Base-by-base conservation (phyloP, 1,140 invertebrate genomes). In the Lepidurus apus region DNA sequence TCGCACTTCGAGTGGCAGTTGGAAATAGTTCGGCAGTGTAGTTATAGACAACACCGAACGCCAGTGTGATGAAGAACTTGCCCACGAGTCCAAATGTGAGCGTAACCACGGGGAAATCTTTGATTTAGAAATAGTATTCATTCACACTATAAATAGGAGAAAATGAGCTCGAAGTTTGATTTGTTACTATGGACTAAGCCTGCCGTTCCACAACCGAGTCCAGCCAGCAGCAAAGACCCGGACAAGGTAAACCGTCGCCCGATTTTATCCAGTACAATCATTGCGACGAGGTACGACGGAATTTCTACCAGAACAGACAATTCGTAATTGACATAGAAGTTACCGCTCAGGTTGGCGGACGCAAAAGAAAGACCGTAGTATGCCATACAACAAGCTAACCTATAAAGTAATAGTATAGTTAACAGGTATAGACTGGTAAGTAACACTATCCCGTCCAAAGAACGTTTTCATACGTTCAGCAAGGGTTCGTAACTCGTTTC, bases 31-130 rank as follows among this genome's bases (percentile, higher is more conserved):
- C 80, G 1, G 77, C 42, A 10, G 80, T 80, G 75, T 80, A 80
- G 10, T 47, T 53, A 77, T 86, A 87, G 8, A 85, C 81, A 3
- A 84, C 81, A 74, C 83, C 83, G 79, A 85, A 87, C 0, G 85
- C 81, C 7, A 83, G 83, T 9, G 85, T 84, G 76, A 85, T 83
- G 77, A 82, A 84, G 79, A 86, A 85, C 78, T 86, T 86, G 24
- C 85, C 86, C 45, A 83, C 75, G n/a, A 87, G 84, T 83, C 75
- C 86, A 74, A 65, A 78, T 42, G 13, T 76, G 42, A 24, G 73
- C 7, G 65, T 78, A 42, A 80, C 4, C 42, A 53, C 76, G 1
- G 78, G 21, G 17, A 73, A 11, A 79, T 80, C 81, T 81, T 43
- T 21, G 65, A 73, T 74, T 45, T 24, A 3, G 0, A 43, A 24